Base-by-base conservation (phyloP, 2,888 invertebrate species). In the Meloe dianella region DNA sequence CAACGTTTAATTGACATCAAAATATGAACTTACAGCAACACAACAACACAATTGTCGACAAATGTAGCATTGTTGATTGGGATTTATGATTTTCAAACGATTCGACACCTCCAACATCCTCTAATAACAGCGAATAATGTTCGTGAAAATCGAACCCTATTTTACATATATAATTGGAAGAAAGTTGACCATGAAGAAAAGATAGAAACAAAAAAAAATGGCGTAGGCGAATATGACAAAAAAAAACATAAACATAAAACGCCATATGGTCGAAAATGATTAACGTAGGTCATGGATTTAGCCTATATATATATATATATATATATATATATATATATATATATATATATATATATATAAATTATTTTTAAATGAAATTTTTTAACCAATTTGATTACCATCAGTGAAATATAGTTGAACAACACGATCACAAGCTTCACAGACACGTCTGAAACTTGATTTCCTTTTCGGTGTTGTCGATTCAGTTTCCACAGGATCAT, bases 361-460 rank as follows among this genome's bases (percentile, higher is more conserved):
- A n/a, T n/a, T n/a, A n/a, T n/a, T n/a, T n/a, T n/a, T n/a, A n/a
- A 22, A 54, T 20, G 12, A 24, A 20, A 54, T n/a, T 24, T 24
- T 24, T n/a, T n/a, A n/a, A n/a, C n/a, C n/a, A 9, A 7, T 57
- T 57, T 5, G 24, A 32, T 27, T 73, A 75, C 77, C 77, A 72
- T 77, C 76, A 12, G 72, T 57, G 47, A 78, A 78, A 69, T 78
- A 77, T 12, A 74, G 71, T 27, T 77, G 75, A 54, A 75, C 74
- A 29, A 76, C 73, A 54, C 76, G 64, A 66, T 77, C 77, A 60
- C 74, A 77, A 20, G 72, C 74, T 64, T 77, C 76, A 65, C 69
- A 74, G 63, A 78, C 74, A 14, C 77, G 70, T 60, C 76, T 71
- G 63, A 78, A 78, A 71, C 78, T 78, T 30, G 75, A 76, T 63